phyloP scores from a whole-genome alignment of 1,140 invertebrate species.

The Diplogasteroides magnus region DNA sequence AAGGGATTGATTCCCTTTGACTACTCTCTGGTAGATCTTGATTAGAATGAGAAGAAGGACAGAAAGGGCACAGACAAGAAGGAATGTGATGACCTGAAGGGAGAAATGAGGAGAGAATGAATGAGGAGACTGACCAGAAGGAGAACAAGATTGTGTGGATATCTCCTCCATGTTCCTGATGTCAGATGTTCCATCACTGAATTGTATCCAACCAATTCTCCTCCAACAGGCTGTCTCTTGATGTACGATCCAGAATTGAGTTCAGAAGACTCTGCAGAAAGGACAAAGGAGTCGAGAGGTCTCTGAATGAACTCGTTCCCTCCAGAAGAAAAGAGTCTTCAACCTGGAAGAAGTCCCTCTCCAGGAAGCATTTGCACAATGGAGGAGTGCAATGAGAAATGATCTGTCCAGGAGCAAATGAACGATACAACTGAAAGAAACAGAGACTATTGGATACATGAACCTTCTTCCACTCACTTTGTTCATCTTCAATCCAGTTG shows the following conservation, averaged over 20 bases:
- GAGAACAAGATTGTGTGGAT: conserved; percentile 35
- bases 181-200: conserved; percentile 35
- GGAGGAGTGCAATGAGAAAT: conserved; percentile 40
- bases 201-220: conserved; percentile 27
- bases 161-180: conserved; percentile 26
- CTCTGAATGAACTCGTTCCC: conserved; percentile 2
- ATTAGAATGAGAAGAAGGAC: conserved; percentile 47
- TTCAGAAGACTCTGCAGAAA: conserved; percentile 2
- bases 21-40: conserved; percentile 59
- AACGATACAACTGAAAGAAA: not conserved
- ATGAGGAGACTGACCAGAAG: conserved; percentile 51
- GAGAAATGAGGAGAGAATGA: conserved; percentile 53
- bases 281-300: conserved; percentile 26
- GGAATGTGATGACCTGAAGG: not conserved
- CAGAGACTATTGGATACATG: no score
- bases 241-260: conserved; percentile 34
- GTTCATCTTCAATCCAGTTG: conserved; percentile 26
- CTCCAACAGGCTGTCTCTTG: conserved; percentile 33
- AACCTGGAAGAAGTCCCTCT: conserved; percentile 34
- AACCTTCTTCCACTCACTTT: no score
- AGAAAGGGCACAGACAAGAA: not conserved
- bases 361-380: conserved; percentile 45
- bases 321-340: no score
- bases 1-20: conserved; percentile 59
- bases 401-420: not conserved